Evolutionary conservation across 2,797 vertebrate genomes (phyloP).

Genomic region (Poeciliopsis infans): DNA sequence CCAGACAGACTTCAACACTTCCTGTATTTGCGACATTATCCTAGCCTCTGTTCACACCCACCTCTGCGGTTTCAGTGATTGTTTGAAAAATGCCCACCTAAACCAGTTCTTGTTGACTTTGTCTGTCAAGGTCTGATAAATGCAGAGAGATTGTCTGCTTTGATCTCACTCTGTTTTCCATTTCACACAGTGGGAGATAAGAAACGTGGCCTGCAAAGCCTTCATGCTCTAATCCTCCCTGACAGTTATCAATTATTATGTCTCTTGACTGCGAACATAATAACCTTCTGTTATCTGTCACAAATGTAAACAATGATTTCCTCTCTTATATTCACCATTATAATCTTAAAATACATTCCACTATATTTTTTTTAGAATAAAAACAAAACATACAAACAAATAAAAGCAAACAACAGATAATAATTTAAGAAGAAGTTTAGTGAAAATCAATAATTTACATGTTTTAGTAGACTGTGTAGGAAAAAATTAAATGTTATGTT

Average conservation of each 20-base stretch:
- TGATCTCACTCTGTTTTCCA: slow-evolving; percentile 21
- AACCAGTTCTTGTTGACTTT: background rate
- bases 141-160: slow-evolving; percentile 15
- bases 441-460: background rate
- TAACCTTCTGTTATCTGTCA: slow-evolving; percentile 30
- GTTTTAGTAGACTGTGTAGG: background rate
- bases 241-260: slow-evolving; percentile 44
- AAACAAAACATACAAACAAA: slow-evolving; percentile 20
- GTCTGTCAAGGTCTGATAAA: slow-evolving; percentile 21
- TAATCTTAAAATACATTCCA: slow-evolving; percentile 8
- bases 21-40: slow-evolving; percentile 54
- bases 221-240: slow-evolving; percentile 16
- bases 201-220: background rate
- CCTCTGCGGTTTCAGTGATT: slow-evolving; percentile 27
- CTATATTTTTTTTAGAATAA: slow-evolving; percentile 7
- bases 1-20: slow-evolving; percentile 63
- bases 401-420: slow-evolving; percentile 20
- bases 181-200: slow-evolving; percentile 29
- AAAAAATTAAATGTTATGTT: background rate
- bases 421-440: slow-evolving; percentile 5
- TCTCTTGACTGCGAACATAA: slow-evolving; percentile 24
- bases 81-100: background rate
- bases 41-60: slow-evolving; percentile 27
- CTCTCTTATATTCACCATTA: slow-evolving; percentile 8
- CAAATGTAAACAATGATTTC: slow-evolving; percentile 34